phyloP scores from a whole-genome alignment of 2,888 invertebrate genomes.

The Galerucella nymphaeae region DNA sequence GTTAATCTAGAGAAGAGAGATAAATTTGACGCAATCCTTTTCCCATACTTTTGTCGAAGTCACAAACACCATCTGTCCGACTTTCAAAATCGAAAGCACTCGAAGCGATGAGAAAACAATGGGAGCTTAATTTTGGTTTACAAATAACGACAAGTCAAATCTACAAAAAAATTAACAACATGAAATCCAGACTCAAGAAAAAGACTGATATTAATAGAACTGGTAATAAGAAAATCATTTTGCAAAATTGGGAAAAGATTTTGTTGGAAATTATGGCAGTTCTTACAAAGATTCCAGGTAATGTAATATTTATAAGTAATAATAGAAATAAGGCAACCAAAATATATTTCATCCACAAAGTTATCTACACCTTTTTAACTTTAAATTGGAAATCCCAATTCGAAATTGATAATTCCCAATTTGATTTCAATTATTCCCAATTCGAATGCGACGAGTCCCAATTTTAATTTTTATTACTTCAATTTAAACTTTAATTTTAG shows the following conservation, averaged over 20 bases:
- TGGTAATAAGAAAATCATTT: slow-evolving; percentile 31
- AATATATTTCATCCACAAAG: too few species aligned
- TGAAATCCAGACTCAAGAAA: slow-evolving; percentile 26
- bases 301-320: neutral
- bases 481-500: too few species aligned
- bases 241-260: slow-evolving; percentile 35
- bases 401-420: too few species aligned
- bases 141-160: slow-evolving; percentile 38
- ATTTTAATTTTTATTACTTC: too few species aligned
- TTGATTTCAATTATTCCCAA: too few species aligned
- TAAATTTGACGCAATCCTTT: too few species aligned
- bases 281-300: slow-evolving; percentile 36
- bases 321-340: too few species aligned
- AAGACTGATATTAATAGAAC: slow-evolving; percentile 37
- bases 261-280: slow-evolving; percentile 33
- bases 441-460: too few species aligned
- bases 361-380: too few species aligned
- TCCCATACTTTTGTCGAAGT: slow-evolving; percentile 20
- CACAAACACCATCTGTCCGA: slow-evolving; percentile 27
- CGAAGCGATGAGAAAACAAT: slow-evolving; percentile 30
- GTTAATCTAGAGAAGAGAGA: too few species aligned
- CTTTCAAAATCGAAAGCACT: slow-evolving; percentile 33
- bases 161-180: slow-evolving; percentile 40
- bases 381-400: too few species aligned
- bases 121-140: slow-evolving; percentile 36